Conservation (phyloP, 2,797 vertebrate genomes). For the Acomys russatus region DNA sequence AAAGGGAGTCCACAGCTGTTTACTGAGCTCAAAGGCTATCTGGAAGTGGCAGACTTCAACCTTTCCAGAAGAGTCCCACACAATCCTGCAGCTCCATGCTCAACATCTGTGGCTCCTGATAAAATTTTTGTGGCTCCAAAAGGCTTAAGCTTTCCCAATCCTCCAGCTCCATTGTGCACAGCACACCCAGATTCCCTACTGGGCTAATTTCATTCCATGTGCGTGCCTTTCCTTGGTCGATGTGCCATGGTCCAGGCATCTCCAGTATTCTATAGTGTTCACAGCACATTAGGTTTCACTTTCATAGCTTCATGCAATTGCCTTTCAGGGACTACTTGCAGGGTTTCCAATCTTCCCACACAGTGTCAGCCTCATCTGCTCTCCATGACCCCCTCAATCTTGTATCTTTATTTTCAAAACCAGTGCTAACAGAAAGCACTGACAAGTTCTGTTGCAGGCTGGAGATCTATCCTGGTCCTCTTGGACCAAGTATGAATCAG, state of each 20-base stretch:
- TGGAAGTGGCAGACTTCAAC: no score
- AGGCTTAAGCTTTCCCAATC: not conserved
- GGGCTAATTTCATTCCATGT: not conserved
- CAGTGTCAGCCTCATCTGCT: not conserved
- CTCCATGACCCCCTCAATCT: not conserved
- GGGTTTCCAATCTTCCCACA: not conserved
- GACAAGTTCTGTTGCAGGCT: not conserved
- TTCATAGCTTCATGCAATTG: not conserved
- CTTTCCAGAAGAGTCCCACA: no score
- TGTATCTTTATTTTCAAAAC: not conserved
- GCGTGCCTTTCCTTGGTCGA: not conserved
- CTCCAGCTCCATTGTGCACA: not conserved
- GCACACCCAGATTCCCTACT: not conserved
- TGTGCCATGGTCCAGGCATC: not conserved
- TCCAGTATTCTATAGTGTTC: not conserved
- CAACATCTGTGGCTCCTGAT: not conserved
- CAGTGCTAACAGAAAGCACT: not conserved
- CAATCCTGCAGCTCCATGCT: not conserved
- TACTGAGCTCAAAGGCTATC: no score
- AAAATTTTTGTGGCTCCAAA: not conserved
- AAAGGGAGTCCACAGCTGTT: no score
- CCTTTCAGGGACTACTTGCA: not conserved
- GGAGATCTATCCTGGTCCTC: not conserved
- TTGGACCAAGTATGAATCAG: not conserved
- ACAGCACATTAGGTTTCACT: not conserved